A percentile compares a stretch with the other conserved stretches of the same genome.
phyloP scores from a whole-genome alignment of 2,797 vertebrate species.

The Sebastes hubbsi region DNA sequence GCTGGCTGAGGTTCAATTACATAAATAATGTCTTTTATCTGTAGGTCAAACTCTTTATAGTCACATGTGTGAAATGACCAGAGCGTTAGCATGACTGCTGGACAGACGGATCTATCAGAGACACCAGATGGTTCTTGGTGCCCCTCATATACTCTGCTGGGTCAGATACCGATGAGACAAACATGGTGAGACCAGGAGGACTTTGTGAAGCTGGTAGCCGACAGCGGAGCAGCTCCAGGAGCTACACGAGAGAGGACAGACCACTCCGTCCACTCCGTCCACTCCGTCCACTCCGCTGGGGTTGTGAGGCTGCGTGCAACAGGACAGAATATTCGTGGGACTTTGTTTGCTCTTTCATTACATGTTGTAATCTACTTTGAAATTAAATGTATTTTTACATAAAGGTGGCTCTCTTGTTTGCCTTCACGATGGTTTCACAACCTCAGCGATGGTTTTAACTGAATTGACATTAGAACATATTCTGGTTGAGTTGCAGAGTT shows the following conservation, averaged over 20 bases:
- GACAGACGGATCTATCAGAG: not conserved
- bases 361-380: slow-evolving; percentile 60
- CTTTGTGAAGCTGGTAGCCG: not conserved
- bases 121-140: not conserved
- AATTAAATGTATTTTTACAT: slow-evolving; percentile 76
- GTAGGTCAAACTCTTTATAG: not conserved
- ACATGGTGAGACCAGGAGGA: not conserved
- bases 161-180: not conserved
- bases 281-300: not conserved
- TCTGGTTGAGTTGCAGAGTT: not conserved
- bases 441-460: rapidly evolving
- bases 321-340: slow-evolving; percentile 4
- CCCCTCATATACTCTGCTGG: not conserved
- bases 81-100: not conserved
- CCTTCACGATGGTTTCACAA: not conserved
- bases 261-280: not conserved
- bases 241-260: not conserved
- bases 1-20: not conserved
- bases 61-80: not conserved
- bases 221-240: slow-evolving; percentile 1
- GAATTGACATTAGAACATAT: not conserved
- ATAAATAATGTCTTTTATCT: not conserved
- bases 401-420: slow-evolving; percentile 24
- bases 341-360: slow-evolving; percentile 28
- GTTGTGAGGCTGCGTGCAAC: not conserved